Evolutionary conservation across 2,888 invertebrate genomes (phyloP), one percentile per base, ranked within the genome.

Genomic region (Orthosia incerta): DNA sequence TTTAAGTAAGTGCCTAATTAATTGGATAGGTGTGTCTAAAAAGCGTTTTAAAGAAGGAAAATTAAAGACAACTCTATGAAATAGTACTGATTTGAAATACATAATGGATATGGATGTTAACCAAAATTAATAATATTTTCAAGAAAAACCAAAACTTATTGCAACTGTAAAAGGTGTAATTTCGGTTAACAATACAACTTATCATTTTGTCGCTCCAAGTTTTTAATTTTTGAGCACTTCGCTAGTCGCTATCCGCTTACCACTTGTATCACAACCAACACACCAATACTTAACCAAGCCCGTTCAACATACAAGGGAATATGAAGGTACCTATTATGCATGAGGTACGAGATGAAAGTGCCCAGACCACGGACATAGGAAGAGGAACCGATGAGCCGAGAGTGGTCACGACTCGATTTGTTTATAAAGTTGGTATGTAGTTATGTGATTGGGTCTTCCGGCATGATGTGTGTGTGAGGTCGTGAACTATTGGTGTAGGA

Each of bases 261-360:
- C 1, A 18, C 65, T 76, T 78, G 39, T 1, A 45, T 67, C 45
- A n/a, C 50, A 23, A 12, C 57, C 23, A 57, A 46, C 18, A 5
- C 23, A 13, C 15, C 61, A 16, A 26, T 50, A 69, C 59, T 26
- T 50, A 51, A 46, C 46, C 50, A 56, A 26, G 39, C 76, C 63
- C 56, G 64, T 70, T 67, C 46, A 59, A 51, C 66, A 50, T 63
- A 74, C 72, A 76, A 84, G 85, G 82, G 74, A 80, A 79, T 77
- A 84, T 83, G 79, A 75, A 78, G 79, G 64, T 76, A 78, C 45
- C 60, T 70, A 84, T 71, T 74, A 82, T 75, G 74, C 62, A 73
- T 60, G 72, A 64, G 48, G 39, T 55, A 45, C 45, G 72, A 62
- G 74, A 88, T 84, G 90, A 90, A 90, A 90, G 89, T 89, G 80